Percentiles rank a stretch among this genome's conserved stretches.
phyloP scores from a whole-genome alignment of 2,113 vertebrate genomes.

The Sisor rabdophorus region DNA sequence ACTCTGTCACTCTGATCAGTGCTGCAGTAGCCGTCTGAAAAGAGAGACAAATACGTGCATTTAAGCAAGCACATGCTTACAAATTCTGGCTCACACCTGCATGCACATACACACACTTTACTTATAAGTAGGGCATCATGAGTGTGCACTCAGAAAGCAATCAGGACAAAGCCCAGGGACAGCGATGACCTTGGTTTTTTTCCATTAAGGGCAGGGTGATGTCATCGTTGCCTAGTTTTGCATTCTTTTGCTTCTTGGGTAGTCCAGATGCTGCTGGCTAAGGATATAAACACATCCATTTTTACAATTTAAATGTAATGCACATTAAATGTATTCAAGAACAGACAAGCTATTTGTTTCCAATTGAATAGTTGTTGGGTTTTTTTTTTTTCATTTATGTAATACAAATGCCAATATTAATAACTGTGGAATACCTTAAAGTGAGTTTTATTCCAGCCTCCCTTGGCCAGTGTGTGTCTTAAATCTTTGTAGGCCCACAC shows the following conservation, averaged over 20 bases:
- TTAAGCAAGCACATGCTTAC: background rate
- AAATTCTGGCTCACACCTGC: background rate
- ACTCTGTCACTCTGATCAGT: constrained; percentile 68
- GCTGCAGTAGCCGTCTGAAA: constrained; percentile 64
- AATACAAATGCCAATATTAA: background rate
- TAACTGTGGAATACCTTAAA: constrained; percentile 79
- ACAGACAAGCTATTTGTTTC: background rate
- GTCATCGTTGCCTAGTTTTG: constrained; percentile 84
- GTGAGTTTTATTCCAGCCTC: constrained; percentile 93
- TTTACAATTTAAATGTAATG: background rate
- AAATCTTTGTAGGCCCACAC: constrained; percentile 95
- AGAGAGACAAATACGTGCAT: background rate
- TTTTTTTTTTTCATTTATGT: too few relatives aligned
- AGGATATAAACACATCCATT: constrained; percentile 29
- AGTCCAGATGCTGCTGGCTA: constrained; percentile 74
- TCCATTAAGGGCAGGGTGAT: constrained; percentile 95
- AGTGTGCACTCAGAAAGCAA: constrained; percentile 21
- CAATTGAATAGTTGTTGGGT: background rate
- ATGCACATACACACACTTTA: background rate
- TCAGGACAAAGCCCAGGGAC: constrained; percentile 15
- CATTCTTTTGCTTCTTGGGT: constrained; percentile 80
- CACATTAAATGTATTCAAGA: constrained; percentile 1
- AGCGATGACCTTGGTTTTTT: constrained; percentile 83
- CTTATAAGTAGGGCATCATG: constrained; percentile 23
- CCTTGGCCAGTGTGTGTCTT: constrained; percentile 78